Evolutionary conservation across 2,113 vertebrate genomes (phyloP).

Genomic region (Potamarius usumacintae): DNA sequence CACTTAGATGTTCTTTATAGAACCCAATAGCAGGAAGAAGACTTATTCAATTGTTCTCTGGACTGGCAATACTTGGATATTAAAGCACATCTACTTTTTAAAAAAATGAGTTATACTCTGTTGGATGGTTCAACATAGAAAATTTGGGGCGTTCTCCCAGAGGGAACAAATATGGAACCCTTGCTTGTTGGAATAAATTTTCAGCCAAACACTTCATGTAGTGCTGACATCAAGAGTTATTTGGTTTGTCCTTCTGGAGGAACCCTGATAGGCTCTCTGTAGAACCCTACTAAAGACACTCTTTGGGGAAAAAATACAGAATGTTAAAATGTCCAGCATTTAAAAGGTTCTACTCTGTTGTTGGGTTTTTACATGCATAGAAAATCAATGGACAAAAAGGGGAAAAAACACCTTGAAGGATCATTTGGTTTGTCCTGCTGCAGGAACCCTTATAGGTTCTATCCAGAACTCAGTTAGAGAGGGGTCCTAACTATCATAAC

Average conservation of each 20-base stretch:
- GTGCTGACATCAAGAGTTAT: too few relatives aligned
- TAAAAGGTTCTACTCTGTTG: too few relatives aligned
- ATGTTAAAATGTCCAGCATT: too few relatives aligned
- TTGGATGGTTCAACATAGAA: background rate
- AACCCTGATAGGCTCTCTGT: too few relatives aligned
- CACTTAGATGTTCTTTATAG: background rate
- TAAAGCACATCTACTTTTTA: background rate
- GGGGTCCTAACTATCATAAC: background rate
- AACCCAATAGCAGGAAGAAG: background rate
- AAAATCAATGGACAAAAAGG: too few relatives aligned
- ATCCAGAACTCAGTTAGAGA: background rate
- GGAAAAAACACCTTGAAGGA: too few relatives aligned
- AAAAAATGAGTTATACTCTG: background rate
- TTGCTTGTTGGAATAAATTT: background rate
- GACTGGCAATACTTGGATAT: background rate
- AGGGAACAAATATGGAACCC: background rate
- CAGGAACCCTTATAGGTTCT: background rate
- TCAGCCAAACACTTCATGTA: background rate
- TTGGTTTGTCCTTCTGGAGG: too few relatives aligned
- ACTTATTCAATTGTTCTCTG: background rate
- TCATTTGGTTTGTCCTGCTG: background rate
- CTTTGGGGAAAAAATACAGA: too few relatives aligned
- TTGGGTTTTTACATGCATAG: too few relatives aligned
- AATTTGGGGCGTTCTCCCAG: background rate
- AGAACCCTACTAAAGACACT: too few relatives aligned